Evolutionary conservation across 2,113 vertebrate genomes (phyloP).

Genomic region (Entosphenus tridentatus): DNA sequence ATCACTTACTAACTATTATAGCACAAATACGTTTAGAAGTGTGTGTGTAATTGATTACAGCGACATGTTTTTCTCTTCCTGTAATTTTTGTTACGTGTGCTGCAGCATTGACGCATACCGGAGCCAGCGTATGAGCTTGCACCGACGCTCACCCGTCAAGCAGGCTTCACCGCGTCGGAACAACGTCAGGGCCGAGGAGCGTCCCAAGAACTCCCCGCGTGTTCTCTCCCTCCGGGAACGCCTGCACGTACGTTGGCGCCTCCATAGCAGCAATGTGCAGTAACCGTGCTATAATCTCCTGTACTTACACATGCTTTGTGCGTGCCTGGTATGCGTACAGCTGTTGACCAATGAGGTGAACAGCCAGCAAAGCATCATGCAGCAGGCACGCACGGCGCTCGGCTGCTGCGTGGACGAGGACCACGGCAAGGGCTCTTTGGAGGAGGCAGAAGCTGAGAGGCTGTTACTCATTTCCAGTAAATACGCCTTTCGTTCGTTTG

Average conservation of each 20-base stretch:
- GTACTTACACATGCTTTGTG: too few relatives aligned
- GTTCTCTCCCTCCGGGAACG: too few relatives aligned
- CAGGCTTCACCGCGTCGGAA: neutral
- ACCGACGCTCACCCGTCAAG: neutral
- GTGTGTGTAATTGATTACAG: too few relatives aligned
- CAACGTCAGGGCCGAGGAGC: neutral
- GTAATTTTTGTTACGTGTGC: neutral
- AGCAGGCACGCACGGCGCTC: constrained; percentile 85
- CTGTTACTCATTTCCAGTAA: constrained; percentile 70
- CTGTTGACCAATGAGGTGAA: constrained; percentile 55
- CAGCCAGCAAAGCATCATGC: constrained; percentile 75
- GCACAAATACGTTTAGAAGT: too few relatives aligned
- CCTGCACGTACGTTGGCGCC: too few relatives aligned
- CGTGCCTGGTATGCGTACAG: constrained; percentile 13
- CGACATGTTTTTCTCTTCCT: neutral
- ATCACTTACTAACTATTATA: too few relatives aligned
- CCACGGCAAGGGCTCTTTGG: constrained; percentile 71
- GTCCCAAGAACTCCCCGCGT: too few relatives aligned
- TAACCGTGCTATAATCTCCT: too few relatives aligned
- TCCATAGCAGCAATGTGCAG: too few relatives aligned
- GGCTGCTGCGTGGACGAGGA: constrained; percentile 90
- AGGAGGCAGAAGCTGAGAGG: constrained; percentile 81
- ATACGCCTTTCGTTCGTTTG: neutral
- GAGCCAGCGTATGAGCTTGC: constrained; percentile 1
- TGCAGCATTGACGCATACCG: constrained; percentile 1